These are phyloP conservation scores for Globodera rostochiensis DNA, from an alignment of 1,140 invertebrate species.

Conservation along the genomic window DNA sequence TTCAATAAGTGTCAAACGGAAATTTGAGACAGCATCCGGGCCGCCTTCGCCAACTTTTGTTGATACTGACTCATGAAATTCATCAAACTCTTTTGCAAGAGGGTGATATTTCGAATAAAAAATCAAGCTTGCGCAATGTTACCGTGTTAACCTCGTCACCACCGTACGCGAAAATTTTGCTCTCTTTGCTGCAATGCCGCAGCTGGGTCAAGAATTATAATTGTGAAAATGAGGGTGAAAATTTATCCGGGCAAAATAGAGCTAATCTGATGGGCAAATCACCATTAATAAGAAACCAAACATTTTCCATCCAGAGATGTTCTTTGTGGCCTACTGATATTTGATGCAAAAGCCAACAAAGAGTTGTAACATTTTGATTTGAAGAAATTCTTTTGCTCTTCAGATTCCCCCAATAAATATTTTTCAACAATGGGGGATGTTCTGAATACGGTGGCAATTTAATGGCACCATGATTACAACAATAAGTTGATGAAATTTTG, in stretches of 20 bases:
- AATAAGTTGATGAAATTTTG: neutral
- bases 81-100: neutral
- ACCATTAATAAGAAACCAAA: neutral
- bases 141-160: too few relatives aligned
- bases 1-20: too few relatives aligned
- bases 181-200: too few relatives aligned
- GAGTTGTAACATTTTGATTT: neutral
- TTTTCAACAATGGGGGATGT: neutral
- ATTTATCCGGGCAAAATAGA: neutral
- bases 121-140: too few relatives aligned
- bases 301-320: neutral
- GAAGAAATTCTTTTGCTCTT: neutral
- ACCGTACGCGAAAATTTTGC: too few relatives aligned
- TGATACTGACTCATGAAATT: neutral
- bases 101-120: too few relatives aligned
- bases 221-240: neutral
- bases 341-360: too few relatives aligned
- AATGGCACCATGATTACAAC: neutral
- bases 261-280: neutral
- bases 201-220: too few relatives aligned
- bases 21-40: too few relatives aligned
- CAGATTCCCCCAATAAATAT: neutral
- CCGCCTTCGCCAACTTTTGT: neutral
- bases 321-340: neutral
- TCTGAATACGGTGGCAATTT: neutral